Evolutionary conservation across 2,113 vertebrate genomes (phyloP), one percentile per base, ranked within the genome.

Genomic region (Thunnus maccoyii): DNA sequence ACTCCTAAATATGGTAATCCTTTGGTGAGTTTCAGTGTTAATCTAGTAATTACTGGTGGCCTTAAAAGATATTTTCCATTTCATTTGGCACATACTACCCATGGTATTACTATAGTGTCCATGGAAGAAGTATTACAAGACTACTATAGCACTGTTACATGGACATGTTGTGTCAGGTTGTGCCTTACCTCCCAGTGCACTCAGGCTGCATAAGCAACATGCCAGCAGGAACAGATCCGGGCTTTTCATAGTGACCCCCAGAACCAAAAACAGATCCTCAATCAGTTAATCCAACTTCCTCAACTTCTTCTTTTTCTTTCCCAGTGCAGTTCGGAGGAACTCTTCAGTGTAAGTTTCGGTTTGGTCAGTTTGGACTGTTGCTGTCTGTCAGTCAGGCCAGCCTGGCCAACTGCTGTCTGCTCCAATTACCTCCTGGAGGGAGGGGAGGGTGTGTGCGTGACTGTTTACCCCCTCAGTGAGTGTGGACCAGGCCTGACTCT

Each of bases 351-450:
- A 51, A 64, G 22, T 82, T 88, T 76, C 60, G 54, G 16, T 84
- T 60, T 61, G 46, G 18, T 62, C 15, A 48, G 56, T 72, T 56
- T 78, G 70, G 80, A 87, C 88, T 92, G 94, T 93, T 92, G 94
- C 91, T 91, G 93, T 90, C 91, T 84, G 93, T 95, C 93, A 91
- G 79, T 93, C 90, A 93, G 79, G 72, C 65, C 22, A 12, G 86
- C 46, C 78, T 30, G 76, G 76, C 81, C 90, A 92, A 86, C 91
- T 91, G 91, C 84, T 84, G 76, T 73, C 80, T 86, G 0, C 91
- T 94, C 94, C 76, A 41, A 85, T 95, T 94, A 93, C 93, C 60
- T 47, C 70, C 20, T n/a, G 17, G 48, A 70, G 64, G 78, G 70
- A 65, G 82, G 51, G 67, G 71, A 25, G 36, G 20, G 13, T 51